Conservation (phyloP, 2,888 invertebrate genomes). For the Pyrocoelia pectoralis region DNA sequence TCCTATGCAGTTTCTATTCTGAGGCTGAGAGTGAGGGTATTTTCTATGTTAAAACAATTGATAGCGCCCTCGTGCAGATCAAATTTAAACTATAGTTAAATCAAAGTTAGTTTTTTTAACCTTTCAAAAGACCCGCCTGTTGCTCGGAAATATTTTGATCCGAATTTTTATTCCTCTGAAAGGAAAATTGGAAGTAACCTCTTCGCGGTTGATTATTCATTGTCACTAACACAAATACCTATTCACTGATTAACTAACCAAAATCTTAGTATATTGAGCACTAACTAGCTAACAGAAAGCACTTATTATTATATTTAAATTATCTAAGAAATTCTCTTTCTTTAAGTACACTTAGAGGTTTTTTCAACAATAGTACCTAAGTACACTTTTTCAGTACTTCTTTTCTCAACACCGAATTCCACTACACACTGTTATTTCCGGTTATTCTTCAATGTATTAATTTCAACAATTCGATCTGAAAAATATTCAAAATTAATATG, state of each 20-base stretch:
- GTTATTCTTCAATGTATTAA: background rate
- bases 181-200: conserved; percentile 43
- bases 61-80: background rate
- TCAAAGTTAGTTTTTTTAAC: conserved; percentile 34
- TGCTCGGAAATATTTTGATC: conserved; percentile 46
- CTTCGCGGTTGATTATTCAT: conserved; percentile 21
- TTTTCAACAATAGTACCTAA: background rate
- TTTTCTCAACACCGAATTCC: background rate
- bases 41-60: too few species aligned
- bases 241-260: background rate
- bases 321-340: background rate
- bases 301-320: background rate
- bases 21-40: too few species aligned
- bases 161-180: conserved; percentile 33
- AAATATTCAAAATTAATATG: background rate
- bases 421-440: background rate
- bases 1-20: too few species aligned
- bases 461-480: background rate
- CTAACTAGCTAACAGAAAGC: too few species aligned
- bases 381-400: conserved; percentile 5
- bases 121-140: conserved; percentile 52
- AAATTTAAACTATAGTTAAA: background rate
- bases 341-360: background rate
- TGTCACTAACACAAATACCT: background rate
- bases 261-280: too few species aligned